phyloP scores from a whole-genome alignment of 2,797 vertebrate species.

The Falco peregrinus region DNA sequence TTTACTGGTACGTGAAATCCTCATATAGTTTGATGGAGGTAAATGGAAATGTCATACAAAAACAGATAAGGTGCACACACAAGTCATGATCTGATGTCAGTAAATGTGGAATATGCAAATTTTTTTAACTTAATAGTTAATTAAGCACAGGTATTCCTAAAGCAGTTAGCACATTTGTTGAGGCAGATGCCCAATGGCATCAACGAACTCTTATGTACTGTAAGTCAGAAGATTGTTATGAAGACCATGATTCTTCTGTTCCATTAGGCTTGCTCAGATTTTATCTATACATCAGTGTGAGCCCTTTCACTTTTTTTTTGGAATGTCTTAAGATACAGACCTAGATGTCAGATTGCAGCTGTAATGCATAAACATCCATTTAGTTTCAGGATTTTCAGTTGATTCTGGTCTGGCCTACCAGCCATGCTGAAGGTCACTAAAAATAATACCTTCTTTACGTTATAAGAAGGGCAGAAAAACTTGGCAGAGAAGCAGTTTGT shows the following conservation, averaged over 20 bases:
- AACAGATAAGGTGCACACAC: not conserved
- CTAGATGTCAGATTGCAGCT: not conserved
- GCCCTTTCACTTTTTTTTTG: not conserved
- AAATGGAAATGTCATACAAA: not conserved
- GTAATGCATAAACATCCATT: not conserved
- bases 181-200: not conserved
- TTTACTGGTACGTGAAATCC: not conserved
- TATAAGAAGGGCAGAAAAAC: not conserved
- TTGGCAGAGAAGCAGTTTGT: not conserved
- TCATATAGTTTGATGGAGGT: not conserved
- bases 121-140: not conserved
- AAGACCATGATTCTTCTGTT: not conserved
- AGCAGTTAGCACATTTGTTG: not conserved
- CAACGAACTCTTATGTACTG: not conserved
- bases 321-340: not conserved
- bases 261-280: not conserved
- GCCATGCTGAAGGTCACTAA: not conserved
- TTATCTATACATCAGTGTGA: not conserved
- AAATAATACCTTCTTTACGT: not conserved
- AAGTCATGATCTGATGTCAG: not conserved
- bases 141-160: not conserved
- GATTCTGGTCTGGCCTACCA: not conserved
- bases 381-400: not conserved
- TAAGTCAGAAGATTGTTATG: not conserved
- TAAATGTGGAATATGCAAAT: not conserved